Conservation (phyloP, 2,113 vertebrate genomes). For the Odontophorus gujanensis region DNA sequence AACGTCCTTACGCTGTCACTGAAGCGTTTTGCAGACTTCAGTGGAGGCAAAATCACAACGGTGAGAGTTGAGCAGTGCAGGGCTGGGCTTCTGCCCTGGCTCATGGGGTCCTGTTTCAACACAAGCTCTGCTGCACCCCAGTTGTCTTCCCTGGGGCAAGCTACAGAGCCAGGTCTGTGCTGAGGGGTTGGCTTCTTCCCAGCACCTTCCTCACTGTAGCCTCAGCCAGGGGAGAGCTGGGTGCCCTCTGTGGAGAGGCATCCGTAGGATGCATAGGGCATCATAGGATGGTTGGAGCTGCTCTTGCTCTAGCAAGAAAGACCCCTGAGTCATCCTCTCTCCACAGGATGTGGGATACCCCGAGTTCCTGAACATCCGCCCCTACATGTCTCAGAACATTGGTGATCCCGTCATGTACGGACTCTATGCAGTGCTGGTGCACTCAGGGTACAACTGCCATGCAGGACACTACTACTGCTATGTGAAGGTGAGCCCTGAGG, state of each 20-base stretch:
- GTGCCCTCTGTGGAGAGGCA: rapidly evolving
- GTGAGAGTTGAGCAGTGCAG: constrained; percentile 56
- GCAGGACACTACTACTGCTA: constrained; percentile 98
- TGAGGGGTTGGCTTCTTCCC: background rate
- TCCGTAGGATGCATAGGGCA: too few species aligned
- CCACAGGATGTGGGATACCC: constrained; percentile 92
- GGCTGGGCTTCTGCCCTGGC: background rate
- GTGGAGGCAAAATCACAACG: constrained; percentile 95
- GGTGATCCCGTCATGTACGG: constrained; percentile 88
- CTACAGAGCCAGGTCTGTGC: background rate
- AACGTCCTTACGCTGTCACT: constrained; percentile 92
- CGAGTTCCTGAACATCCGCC: constrained; percentile 90
- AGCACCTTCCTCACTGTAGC: rapidly evolving
- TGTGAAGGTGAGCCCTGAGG: constrained; percentile 83
- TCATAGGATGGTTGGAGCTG: background rate
- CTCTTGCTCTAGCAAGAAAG: background rate
- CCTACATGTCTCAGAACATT: constrained; percentile 91
- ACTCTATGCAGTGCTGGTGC: constrained; percentile 94
- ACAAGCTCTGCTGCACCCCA: background rate
- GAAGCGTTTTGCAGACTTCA: constrained; percentile 93
- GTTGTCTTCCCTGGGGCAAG: background rate
- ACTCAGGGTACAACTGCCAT: constrained; percentile 94
- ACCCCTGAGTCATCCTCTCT: background rate
- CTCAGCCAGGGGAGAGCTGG: background rate
- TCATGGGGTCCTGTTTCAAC: rapidly evolving